phyloP scores from a whole-genome alignment of 2,797 vertebrate genomes.

The Sphenopsis melanotis region DNA sequence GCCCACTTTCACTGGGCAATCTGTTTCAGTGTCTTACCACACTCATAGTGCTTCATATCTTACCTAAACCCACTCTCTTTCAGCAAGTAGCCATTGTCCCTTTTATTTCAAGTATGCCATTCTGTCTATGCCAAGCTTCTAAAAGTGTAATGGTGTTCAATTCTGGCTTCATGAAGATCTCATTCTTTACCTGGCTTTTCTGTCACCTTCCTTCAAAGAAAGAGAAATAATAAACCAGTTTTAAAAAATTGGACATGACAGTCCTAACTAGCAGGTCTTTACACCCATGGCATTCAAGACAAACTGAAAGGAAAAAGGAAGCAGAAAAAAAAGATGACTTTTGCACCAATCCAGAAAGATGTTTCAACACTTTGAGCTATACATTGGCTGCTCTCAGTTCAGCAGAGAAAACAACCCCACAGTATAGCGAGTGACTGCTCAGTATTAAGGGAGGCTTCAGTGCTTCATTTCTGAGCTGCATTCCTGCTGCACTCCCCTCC shows the following conservation, averaged over 20 bases:
- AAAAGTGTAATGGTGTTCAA: not conserved
- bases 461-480: not conserved
- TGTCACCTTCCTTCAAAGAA: not conserved
- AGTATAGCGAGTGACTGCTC: not conserved
- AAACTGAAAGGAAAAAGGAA: not conserved
- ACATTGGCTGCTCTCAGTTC: not conserved
- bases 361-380: not conserved
- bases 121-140: not conserved
- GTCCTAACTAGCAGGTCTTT: not conserved
- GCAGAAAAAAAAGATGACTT: not conserved
- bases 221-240: not conserved
- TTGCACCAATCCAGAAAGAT: not conserved
- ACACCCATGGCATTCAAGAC: not conserved
- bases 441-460: not conserved
- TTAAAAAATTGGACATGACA: rapidly evolving
- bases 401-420: not conserved
- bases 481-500: not conserved
- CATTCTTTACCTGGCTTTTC: not conserved
- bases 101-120: not conserved
- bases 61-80: not conserved
- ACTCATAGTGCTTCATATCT: not conserved
- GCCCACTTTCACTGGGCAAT: not conserved
- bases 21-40: not conserved
- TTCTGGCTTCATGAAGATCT: not conserved
- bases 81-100: not conserved